Conservation (phyloP, 2,888 invertebrate species). For the Scaptomyza tumidula region DNA sequence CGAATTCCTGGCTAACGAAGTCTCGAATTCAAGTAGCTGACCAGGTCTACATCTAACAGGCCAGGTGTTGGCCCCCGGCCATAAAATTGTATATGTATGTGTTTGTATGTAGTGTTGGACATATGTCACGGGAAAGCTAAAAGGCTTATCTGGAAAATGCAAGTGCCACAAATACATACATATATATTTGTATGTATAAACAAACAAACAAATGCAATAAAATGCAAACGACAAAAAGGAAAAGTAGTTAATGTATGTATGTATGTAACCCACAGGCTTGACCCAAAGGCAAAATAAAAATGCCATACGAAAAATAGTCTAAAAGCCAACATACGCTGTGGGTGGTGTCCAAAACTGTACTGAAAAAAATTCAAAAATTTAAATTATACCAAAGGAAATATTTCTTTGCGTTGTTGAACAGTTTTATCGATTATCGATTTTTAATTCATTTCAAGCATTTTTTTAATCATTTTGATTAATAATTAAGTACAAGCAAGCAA, state of each 20-base stretch:
- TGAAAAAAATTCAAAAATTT: neutral
- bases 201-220: constrained; percentile 38
- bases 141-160: constrained; percentile 47
- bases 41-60: constrained; percentile 3
- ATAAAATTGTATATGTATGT: constrained; percentile 8
- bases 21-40: constrained; percentile 42
- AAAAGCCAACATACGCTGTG: constrained; percentile 52
- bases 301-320: constrained; percentile 9
- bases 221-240: constrained; percentile 53
- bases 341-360: constrained; percentile 60
- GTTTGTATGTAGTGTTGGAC: constrained; percentile 1
- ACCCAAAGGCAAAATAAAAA: constrained; percentile 46
- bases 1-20: constrained; percentile 66
- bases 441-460: too few relatives aligned
- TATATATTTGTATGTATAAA: constrained; percentile 44
- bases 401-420: too few relatives aligned
- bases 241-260: constrained; percentile 39
- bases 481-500: too few relatives aligned
- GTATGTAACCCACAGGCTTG: constrained; percentile 35
- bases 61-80: constrained; percentile 59
- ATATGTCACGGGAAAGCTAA: constrained; percentile 50
- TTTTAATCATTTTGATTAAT: too few relatives aligned
- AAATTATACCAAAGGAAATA: neutral
- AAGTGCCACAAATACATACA: constrained; percentile 64
- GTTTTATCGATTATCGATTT: too few relatives aligned